A percentile compares a stretch with the other conserved stretches of the same genome.
phyloP scores from a whole-genome alignment of 2,888 invertebrate genomes.

The Scaptomyza caliginosa region DNA sequence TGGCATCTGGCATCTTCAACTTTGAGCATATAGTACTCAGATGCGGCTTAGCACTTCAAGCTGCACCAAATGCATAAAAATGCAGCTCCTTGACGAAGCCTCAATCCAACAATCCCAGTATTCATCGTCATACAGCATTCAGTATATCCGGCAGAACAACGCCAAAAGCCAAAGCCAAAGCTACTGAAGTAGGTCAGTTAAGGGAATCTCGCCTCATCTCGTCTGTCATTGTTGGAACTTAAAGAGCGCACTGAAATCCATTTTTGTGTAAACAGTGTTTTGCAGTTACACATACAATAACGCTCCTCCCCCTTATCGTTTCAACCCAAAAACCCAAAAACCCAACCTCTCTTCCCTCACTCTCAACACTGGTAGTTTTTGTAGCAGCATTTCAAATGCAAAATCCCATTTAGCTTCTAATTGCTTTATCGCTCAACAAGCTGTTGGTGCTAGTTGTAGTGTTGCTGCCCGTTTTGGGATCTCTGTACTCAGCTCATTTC shows the following conservation, averaged over 20 bases:
- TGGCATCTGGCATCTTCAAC: constrained; percentile 39
- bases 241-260: constrained; percentile 74
- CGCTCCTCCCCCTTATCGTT: neutral
- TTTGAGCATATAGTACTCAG: constrained; percentile 32
- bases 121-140: constrained; percentile 22
- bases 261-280: constrained; percentile 74
- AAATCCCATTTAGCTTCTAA: constrained; percentile 80
- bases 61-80: constrained; percentile 74
- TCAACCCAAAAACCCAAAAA: no score
- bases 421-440: constrained; percentile 81
- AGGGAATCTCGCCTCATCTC: constrained; percentile 31
- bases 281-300: constrained; percentile 33
- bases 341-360: neutral
- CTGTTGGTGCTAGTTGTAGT: constrained; percentile 69
- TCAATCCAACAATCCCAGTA: constrained; percentile 39
- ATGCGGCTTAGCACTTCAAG: constrained; percentile 71
- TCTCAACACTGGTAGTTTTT: constrained; percentile 37
- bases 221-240: constrained; percentile 55
- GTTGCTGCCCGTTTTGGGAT: constrained; percentile 33
- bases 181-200: constrained; percentile 73
- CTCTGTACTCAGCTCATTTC: constrained; percentile 64
- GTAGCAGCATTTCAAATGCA: constrained; percentile 75
- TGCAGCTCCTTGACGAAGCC: constrained; percentile 73
- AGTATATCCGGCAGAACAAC: constrained; percentile 47
- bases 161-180: constrained; percentile 45